These are phyloP conservation scores for Alouatta caraya DNA, from an alignment of 2,797 vertebrate genomes.

Conservation along the genomic window DNA sequence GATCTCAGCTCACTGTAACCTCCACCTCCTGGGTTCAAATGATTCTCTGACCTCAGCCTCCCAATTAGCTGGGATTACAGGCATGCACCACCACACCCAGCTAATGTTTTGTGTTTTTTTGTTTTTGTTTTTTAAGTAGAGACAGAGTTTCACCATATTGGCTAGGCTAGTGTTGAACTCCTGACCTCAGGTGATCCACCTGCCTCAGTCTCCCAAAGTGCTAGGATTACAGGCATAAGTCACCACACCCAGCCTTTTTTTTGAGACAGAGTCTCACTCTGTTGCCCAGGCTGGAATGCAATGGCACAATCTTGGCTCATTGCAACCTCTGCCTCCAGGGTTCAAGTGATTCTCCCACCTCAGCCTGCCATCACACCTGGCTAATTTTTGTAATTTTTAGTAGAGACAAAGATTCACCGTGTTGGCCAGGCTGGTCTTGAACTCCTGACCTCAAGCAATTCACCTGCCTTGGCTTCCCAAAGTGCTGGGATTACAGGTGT, in stretches of 20 bases:
- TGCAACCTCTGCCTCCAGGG: neutral
- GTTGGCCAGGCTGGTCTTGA: neutral
- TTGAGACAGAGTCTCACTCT: neutral
- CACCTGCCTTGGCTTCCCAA: neutral
- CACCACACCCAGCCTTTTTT: neutral
- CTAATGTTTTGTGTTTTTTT: neutral
- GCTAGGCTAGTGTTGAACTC: neutral
- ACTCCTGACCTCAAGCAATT: neutral
- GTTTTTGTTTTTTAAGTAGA: neutral
- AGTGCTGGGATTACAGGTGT: neutral
- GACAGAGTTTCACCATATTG: neutral
- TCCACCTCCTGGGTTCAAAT: neutral
- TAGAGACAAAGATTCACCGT: neutral
- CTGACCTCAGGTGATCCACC: neutral
- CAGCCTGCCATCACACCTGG: neutral
- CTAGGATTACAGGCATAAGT: neutral
- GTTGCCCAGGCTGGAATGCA: neutral
- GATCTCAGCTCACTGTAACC: neutral
- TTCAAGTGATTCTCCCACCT: neutral
- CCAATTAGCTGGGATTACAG: neutral
- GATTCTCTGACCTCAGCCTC: neutral
- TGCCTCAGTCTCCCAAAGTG: neutral
- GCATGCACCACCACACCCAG: neutral
- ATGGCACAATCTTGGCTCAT: neutral
- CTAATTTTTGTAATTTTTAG: neutral